phyloP scores from a whole-genome alignment of 2,797 vertebrate species.

The Neosilurus hyrtlii region DNA sequence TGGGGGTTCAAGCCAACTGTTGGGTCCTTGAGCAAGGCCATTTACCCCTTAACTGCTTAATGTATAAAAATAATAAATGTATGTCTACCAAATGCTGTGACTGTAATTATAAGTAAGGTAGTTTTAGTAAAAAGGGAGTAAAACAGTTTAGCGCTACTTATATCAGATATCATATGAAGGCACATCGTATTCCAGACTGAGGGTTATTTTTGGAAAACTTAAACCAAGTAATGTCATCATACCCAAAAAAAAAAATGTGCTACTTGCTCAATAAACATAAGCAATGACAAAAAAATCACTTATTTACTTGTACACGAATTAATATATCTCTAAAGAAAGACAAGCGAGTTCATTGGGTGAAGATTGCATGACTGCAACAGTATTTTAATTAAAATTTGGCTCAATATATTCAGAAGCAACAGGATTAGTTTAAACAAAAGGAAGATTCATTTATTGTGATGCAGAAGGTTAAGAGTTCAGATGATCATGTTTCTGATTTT shows the following conservation, averaged over 20 bases:
- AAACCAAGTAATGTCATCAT: neutral
- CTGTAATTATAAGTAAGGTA: too few species aligned
- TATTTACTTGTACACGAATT: neutral
- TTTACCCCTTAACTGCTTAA: too few species aligned
- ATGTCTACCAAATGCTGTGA: too few species aligned
- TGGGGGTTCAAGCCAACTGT: too few species aligned
- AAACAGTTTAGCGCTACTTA: neutral
- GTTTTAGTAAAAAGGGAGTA: too few species aligned
- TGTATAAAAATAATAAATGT: too few species aligned
- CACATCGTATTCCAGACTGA: too few species aligned
- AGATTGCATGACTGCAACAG: neutral
- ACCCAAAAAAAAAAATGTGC: neutral
- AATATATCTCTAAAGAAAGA: neutral
- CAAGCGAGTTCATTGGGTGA: neutral
- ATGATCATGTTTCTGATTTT: neutral
- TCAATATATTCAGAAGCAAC: neutral
- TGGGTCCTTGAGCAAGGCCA: too few species aligned
- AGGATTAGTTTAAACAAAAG: neutral
- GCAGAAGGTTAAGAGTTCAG: neutral
- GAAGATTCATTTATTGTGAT: neutral
- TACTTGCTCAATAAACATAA: neutral
- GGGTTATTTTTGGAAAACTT: neutral
- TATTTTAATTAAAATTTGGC: neutral
- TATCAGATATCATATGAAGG: neutral
- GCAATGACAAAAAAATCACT: neutral